Conservation (phyloP, 2,797 vertebrate genomes). For the Sternotherus odoratus region DNA sequence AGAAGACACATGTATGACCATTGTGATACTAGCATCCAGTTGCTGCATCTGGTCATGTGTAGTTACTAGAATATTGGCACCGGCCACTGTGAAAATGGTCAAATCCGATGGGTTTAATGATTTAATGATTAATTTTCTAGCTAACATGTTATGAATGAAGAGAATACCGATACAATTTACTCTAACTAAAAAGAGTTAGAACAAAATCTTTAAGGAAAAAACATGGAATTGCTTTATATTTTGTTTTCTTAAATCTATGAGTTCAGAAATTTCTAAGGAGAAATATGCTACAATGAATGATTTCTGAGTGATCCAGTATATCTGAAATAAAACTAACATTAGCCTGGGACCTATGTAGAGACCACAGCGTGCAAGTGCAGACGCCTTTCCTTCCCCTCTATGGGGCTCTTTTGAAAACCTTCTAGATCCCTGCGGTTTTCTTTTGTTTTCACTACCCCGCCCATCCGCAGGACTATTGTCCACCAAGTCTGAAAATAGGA, state of each 20-base stretch:
- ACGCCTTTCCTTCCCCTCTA: too few relatives aligned
- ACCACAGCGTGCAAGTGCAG: too few relatives aligned
- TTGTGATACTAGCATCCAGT: neutral
- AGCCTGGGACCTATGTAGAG: too few relatives aligned
- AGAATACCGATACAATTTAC: neutral
- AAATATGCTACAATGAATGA: too few relatives aligned
- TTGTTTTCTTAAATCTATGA: neutral
- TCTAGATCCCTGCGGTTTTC: too few relatives aligned
- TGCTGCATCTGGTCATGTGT: neutral
- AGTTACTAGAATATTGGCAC: neutral
- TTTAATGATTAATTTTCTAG: neutral
- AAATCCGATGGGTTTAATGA: neutral
- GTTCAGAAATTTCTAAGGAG: neutral
- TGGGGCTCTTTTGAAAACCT: too few relatives aligned
- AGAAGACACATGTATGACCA: neutral
- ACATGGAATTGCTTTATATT: neutral
- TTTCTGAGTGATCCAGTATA: too few relatives aligned
- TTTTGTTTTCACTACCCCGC: neutral
- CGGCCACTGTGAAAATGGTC: neutral
- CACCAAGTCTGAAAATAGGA: neutral
- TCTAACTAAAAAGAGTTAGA: neutral
- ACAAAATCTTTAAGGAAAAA: neutral
- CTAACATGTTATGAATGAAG: neutral
- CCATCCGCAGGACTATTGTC: neutral
- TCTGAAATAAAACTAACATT: too few relatives aligned